Percentiles rank a stretch among this genome's conserved stretches.
Evolutionary conservation across 2,797 vertebrate genomes (phyloP).

Genomic region (Myripristis murdjan): DNA sequence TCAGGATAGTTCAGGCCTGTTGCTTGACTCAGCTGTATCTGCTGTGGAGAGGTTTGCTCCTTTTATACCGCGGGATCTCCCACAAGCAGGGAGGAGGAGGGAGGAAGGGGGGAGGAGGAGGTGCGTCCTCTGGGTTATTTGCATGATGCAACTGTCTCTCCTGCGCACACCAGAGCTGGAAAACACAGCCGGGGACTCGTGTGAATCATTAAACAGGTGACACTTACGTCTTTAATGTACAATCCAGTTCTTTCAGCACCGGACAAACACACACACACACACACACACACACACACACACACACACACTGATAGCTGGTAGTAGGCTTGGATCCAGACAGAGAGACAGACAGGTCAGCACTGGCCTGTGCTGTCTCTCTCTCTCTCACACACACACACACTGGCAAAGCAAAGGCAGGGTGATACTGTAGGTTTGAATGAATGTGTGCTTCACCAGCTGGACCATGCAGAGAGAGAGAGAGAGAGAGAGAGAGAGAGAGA

Average conservation of each 20-base stretch:
- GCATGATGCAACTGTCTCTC: conserved; percentile 50
- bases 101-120: not conserved
- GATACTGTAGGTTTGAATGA: too few species aligned
- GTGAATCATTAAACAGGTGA: conserved; percentile 73
- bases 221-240: conserved; percentile 13
- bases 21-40: conserved; percentile 34
- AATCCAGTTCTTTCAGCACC: conserved; percentile 44
- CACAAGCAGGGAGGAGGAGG: not conserved
- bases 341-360: conserved; percentile 1
- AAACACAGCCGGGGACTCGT: conserved; percentile 33
- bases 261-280: too few species aligned
- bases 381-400: not conserved
- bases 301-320: conserved; percentile 24
- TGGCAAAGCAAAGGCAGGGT: too few species aligned
- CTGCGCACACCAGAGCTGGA: conserved; percentile 21
- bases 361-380: not conserved
- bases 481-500: too few species aligned
- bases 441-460: too few species aligned
- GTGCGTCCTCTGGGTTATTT: conserved; percentile 25
- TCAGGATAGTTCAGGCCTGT: conserved; percentile 26
- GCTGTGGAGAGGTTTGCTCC: conserved; percentile 21
- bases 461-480: too few species aligned
- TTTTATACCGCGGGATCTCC: conserved; percentile 75
- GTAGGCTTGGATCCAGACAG: not conserved
- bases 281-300: too few species aligned